Percentiles rank a stretch among this genome's conserved stretches.
Evolutionary conservation across 2,888 invertebrate species (phyloP).

Genomic region (Drosophila gaucha): DNA sequence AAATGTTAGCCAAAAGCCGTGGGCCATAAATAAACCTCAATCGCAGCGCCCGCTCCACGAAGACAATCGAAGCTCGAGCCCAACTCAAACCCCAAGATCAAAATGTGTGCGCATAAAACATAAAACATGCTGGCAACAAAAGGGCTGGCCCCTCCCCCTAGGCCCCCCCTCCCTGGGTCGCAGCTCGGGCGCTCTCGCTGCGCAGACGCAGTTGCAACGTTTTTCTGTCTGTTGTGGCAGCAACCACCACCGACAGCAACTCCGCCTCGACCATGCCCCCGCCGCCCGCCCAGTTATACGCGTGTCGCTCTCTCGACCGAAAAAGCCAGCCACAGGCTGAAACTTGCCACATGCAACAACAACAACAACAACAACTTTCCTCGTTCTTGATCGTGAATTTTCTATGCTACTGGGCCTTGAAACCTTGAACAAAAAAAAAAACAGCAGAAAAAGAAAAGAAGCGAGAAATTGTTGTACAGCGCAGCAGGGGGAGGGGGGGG

Average conservation of each 20-base stretch:
- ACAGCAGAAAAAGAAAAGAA: constrained; percentile 6
- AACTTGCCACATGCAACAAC: constrained; percentile 42
- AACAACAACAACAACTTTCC: constrained; percentile 74
- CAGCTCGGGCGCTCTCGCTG: constrained; percentile 50
- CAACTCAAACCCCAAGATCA: constrained; percentile 8
- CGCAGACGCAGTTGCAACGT: constrained; percentile 64
- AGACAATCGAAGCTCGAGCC: background rate
- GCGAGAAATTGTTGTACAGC: constrained; percentile 54
- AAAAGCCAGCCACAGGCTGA: constrained; percentile 11
- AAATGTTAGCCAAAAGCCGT: constrained; percentile 68
- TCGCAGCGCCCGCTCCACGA: constrained; percentile 39
- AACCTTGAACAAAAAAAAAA: constrained; percentile 60
- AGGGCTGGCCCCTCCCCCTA: constrained; percentile 27
- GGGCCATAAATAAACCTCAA: constrained; percentile 80
- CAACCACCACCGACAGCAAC: constrained; percentile 63
- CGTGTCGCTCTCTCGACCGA: constrained; percentile 73
- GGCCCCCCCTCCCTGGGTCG: background rate
- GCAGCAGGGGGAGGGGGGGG: constrained; percentile 2
- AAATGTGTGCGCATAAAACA: constrained; percentile 51
- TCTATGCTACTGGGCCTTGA: constrained; percentile 84
- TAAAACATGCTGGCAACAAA: constrained; percentile 46
- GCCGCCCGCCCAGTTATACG: constrained; percentile 48
- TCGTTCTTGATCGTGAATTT: constrained; percentile 84
- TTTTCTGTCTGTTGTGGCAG: constrained; percentile 16
- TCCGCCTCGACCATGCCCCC: constrained; percentile 53